phyloP scores from a whole-genome alignment of 1,140 invertebrate genomes.

The Trichonephila inaurata region DNA sequence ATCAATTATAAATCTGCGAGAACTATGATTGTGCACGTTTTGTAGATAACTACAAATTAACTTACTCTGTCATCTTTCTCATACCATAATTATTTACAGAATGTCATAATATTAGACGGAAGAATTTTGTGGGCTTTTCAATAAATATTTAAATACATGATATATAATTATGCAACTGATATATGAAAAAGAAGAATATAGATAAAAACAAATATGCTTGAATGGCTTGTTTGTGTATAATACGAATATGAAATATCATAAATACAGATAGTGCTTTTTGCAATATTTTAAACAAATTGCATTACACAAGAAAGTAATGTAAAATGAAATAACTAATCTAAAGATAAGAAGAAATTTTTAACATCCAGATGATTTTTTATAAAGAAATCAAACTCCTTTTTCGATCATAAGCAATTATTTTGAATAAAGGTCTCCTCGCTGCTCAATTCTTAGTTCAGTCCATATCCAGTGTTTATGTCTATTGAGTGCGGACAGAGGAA shows the following conservation, averaged over 20 bases:
- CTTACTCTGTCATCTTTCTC: background rate
- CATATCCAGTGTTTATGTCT: slow-evolving; percentile 7
- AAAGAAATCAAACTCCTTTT: background rate
- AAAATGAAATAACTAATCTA: background rate
- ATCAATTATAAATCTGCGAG: background rate
- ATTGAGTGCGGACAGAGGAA: slow-evolving; percentile 41
- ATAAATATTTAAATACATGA: background rate
- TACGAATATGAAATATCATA: background rate
- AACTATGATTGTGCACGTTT: background rate
- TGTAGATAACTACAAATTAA: background rate
- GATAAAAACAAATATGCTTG: too few species aligned
- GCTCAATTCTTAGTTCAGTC: background rate
- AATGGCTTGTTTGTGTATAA: background rate
- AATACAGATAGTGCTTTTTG: background rate
- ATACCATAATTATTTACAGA: background rate
- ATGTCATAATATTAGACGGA: background rate
- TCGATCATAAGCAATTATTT: background rate
- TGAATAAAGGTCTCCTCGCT: slow-evolving; percentile 7
- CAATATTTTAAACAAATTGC: background rate
- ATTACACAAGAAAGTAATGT: background rate
- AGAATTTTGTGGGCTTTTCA: slow-evolving; percentile 22
- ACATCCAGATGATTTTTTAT: background rate
- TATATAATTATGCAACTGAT: background rate
- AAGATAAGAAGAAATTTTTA: background rate
- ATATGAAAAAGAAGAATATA: background rate